Evolutionary conservation across 2,888 invertebrate genomes (phyloP), one percentile per base, ranked within the genome.

Genomic region (Himalopsyche tibetana): DNA sequence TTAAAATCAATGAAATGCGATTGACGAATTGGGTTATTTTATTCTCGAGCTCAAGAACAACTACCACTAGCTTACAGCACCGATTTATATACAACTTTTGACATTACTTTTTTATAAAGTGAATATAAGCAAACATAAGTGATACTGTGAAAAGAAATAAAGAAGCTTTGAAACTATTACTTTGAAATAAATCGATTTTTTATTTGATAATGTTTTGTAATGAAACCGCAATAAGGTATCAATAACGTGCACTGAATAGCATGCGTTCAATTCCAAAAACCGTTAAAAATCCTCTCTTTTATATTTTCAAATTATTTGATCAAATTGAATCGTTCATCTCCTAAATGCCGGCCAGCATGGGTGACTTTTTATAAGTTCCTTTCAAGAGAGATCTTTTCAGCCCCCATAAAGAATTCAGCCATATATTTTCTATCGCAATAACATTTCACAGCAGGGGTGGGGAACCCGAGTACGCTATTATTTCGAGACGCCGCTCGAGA

Each of bases 251-350:
- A 15, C 8, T 63, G 28, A 63, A 63, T 19, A 63, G 63, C 28
- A 63, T 63, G 28, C 28, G n/a, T 63, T 63, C 63, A 63, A 63
- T 63, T 63, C 63, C 63, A 63, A 63, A 63, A 63, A 51, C 51
- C 51, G 51, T 51, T 51, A 63, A 63, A 63, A 63, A 19, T 63
- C 63, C 63, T 63, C 28, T 63, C 63, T 63, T 63, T 63, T 63
- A 63, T 63, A 63, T 63, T 63, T 63, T 63, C 11, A 63, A 19
- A 63, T 19, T 19, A 63, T 63, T 63, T 63, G 63, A 63, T 63
- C 63, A 63, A 63, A 63, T 63, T 63, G 63, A 63, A 63, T 63
- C 63, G 63, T 63, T 63, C 63, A 63, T 63, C 63, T 63, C 63
- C n/a, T 28, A 63, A 63, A 28, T 19, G 63, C 19, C 63, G 63